Evolutionary conservation across 2,888 invertebrate genomes (phyloP), one percentile per base, ranked within the genome.

Genomic region (Nymphalis urticae): DNA sequence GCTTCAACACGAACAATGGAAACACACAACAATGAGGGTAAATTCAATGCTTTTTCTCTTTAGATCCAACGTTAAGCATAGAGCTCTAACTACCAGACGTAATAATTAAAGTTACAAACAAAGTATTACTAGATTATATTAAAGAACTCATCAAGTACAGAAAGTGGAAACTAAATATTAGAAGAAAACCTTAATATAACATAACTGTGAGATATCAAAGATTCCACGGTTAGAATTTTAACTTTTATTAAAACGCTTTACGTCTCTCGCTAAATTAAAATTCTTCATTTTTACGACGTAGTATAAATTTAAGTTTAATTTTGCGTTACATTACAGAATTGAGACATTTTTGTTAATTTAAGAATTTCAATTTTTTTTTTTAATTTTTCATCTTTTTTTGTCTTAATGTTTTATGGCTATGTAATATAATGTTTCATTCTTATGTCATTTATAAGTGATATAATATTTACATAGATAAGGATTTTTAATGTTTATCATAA

Each of bases 251-350:
- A 68, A 68, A 6, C 61, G 65, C 62, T 70, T 69, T 62, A 67
- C 66, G 66, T 56, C 65, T 60, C 47, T 69, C 65, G 69, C 62
- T 72, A 66, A 73, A 73, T 71, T 74, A 71, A 72, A 74, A 70
- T 72, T 74, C 71, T 69, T 66, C 66, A 68, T 71, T 71, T 71
- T 72, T 72, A 74, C 71, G 71, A 71, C 48, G 50, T 58, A 47
- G 19, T 58, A 62, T 51, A 60, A 67, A 64, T 66, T 68, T 19
- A 42, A 47, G 21, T 21, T 70, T 64, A 47, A 64, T 69, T 58
- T 65, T 59, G 0, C 32, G 21, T 51, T 50, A 48, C 21, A 61
- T 53, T 51, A 48, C 48, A 19, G 53, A 48, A 21, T 6, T 13
- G 27, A 53, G 21, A 51, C 10, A 24, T 63, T n/a, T 16, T 42